These are phyloP conservation scores for Meloe dianella DNA, from an alignment of 2,888 invertebrate species.

Conservation along the genomic window DNA sequence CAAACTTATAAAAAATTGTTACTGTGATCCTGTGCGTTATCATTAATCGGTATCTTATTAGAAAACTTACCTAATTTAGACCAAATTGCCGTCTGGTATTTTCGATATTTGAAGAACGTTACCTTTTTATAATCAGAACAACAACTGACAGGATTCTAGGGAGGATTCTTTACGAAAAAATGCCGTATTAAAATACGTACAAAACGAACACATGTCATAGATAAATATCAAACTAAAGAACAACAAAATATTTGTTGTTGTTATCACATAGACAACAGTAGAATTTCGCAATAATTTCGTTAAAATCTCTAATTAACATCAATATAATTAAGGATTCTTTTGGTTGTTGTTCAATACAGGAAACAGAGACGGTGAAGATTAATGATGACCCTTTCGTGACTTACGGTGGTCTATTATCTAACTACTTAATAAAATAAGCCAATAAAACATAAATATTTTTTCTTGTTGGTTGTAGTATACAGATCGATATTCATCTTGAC, in stretches of 20 bases:
- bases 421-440: slow-evolving; percentile 26
- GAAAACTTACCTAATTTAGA: slow-evolving; percentile 35
- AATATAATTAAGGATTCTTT: not conserved
- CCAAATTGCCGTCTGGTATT: slow-evolving; percentile 27
- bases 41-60: slow-evolving; percentile 31
- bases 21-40: slow-evolving; percentile 24
- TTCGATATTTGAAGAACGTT: slow-evolving; percentile 6
- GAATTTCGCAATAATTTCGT: not conserved
- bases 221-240: not conserved
- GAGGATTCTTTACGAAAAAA: not conserved
- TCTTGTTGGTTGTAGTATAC: slow-evolving; percentile 14
- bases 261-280: not conserved
- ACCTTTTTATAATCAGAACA: not conserved
- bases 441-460: slow-evolving; percentile 26
- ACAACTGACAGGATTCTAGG: slow-evolving; percentile 4
- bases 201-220: not conserved
- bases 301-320: not conserved
- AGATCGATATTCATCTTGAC: slow-evolving; percentile 44
- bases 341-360: not conserved
- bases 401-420: slow-evolving; percentile 21
- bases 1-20: not conserved
- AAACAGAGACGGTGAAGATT: not conserved
- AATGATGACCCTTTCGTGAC: slow-evolving; percentile 10
- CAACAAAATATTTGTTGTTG: not conserved
- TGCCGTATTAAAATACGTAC: not conserved